These are phyloP conservation scores for Apodemia hepburni DNA, from an alignment of 2,888 invertebrate genomes.

Conservation along the genomic window DNA sequence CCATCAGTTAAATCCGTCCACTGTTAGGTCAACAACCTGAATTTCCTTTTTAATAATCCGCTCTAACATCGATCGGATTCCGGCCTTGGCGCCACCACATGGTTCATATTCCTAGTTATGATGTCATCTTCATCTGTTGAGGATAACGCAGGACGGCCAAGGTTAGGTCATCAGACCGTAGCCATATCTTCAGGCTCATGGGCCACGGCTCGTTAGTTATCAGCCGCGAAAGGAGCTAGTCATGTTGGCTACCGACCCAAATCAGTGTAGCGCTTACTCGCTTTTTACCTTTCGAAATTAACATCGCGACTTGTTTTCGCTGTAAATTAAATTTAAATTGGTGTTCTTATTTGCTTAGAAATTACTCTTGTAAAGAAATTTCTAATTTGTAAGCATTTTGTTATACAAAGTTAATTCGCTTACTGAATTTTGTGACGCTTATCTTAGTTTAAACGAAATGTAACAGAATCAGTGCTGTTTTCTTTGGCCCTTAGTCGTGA, in stretches of 20 bases:
- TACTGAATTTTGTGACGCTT: background rate
- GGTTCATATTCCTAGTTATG: constrained; percentile 50
- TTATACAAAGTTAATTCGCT: constrained; percentile 8
- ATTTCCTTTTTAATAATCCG: constrained; percentile 69
- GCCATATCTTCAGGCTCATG: constrained; percentile 56
- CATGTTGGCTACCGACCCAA: constrained; percentile 57
- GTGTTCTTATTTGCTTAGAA: constrained; percentile 42
- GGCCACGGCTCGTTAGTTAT: constrained; percentile 68
- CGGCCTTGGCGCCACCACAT: constrained; percentile 57
- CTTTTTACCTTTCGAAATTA: constrained; percentile 55
- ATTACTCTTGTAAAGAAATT: constrained; percentile 17
- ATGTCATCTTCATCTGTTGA: constrained; percentile 60
- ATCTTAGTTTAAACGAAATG: constrained; percentile 10
- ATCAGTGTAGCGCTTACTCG: constrained; percentile 49
- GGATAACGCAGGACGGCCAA: constrained; percentile 68
- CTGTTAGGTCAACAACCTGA: constrained; percentile 58
- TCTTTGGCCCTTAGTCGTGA: background rate
- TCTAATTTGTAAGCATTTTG: constrained; percentile 12
- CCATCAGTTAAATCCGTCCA: constrained; percentile 54
- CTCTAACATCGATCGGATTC: constrained; percentile 51
- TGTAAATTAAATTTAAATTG: constrained; percentile 44
- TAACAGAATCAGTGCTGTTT: background rate
- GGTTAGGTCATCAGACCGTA: constrained; percentile 71
- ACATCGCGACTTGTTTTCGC: constrained; percentile 40
- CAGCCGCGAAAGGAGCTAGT: constrained; percentile 60